Conservation (phyloP, 2,113 vertebrate genomes). For the Campylomormyrus tamandua region DNA sequence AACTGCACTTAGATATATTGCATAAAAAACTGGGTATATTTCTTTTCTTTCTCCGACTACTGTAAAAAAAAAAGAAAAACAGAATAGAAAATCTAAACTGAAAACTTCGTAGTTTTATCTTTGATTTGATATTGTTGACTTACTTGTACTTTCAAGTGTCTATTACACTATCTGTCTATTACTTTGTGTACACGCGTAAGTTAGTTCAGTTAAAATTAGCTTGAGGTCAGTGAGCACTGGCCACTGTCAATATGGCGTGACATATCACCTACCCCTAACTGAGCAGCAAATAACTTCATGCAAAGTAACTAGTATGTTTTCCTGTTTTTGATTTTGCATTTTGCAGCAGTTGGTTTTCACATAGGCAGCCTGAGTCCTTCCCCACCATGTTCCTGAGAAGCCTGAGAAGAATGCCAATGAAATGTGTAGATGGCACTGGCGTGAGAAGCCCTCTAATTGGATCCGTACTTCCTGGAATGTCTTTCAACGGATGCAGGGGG, state of each 20-base stretch:
- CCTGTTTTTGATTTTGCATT: not conserved
- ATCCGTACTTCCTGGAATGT: conserved; percentile 16
- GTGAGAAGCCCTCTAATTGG: not conserved
- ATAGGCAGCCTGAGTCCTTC: not conserved
- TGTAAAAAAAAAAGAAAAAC: not conserved
- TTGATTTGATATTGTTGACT: not conserved
- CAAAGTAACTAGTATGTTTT: not conserved
- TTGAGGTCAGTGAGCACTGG: not conserved
- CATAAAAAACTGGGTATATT: not conserved
- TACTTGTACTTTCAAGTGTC: not conserved
- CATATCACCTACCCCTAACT: not conserved
- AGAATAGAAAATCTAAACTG: not conserved
- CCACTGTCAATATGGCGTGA: not conserved
- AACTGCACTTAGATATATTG: not conserved
- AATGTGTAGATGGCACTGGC: not conserved
- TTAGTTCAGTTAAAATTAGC: not conserved
- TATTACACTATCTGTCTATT: not conserved
- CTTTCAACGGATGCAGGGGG: not conserved
- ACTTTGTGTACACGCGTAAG: not conserved
- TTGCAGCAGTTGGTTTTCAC: not conserved
- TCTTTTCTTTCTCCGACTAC: not conserved
- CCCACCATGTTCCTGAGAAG: not conserved
- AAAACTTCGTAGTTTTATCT: not conserved
- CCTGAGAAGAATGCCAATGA: not conserved
- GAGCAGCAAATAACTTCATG: not conserved